phyloP scores from a whole-genome alignment of 2,113 vertebrate genomes.

The Gila orcuttii region DNA sequence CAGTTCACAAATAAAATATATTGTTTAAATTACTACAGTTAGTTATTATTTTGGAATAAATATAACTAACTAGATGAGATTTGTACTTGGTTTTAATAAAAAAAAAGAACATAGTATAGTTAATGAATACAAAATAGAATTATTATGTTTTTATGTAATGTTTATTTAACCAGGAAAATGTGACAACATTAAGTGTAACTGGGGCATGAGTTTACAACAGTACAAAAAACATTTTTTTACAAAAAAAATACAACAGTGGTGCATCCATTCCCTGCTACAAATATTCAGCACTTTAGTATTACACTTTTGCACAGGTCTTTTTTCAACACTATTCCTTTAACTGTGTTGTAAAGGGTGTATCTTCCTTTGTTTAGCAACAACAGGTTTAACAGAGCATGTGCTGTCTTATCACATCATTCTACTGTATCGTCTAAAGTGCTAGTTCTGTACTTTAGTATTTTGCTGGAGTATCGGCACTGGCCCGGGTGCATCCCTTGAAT shows the following conservation, averaged over 20 bases:
- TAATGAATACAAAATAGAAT: too few species aligned
- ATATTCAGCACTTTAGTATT: background rate
- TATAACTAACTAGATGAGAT: too few species aligned
- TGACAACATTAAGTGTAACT: too few species aligned
- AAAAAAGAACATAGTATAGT: too few species aligned
- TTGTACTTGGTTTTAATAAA: too few species aligned
- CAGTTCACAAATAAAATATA: too few species aligned
- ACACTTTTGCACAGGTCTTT: background rate
- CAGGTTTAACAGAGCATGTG: background rate
- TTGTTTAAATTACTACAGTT: too few species aligned
- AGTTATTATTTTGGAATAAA: too few species aligned
- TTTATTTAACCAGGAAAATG: too few species aligned
- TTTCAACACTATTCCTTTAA: background rate
- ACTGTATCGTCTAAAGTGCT: background rate
- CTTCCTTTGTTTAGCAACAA: background rate
- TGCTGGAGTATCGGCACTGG: background rate
- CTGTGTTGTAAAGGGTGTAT: background rate
- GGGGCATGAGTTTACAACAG: too few species aligned
- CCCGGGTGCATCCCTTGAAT: slow-evolving; percentile 3
- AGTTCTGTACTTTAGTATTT: slow-evolving; percentile 31
- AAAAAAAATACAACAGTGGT: background rate
- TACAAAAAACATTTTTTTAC: too few species aligned
- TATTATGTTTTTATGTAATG: too few species aligned
- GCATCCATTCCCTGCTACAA: background rate
- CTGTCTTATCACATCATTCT: background rate